These are phyloP conservation scores for Diplazon laetatorius DNA, from an alignment of 2,888 invertebrate genomes.

Conservation along the genomic window DNA sequence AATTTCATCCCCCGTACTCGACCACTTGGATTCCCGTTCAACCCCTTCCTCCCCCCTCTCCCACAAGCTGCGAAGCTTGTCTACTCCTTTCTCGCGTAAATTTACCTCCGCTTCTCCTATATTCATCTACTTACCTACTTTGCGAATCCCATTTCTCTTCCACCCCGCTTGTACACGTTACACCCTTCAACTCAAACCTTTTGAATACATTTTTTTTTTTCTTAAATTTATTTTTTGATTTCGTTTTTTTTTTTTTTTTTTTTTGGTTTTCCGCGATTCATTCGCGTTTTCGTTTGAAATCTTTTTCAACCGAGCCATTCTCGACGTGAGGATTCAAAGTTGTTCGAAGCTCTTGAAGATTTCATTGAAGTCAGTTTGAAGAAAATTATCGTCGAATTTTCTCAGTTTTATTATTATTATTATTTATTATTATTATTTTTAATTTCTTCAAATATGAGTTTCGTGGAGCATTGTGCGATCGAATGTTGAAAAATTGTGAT, in stretches of 20 bases:
- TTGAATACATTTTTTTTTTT: not conserved
- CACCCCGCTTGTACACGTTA: not conserved
- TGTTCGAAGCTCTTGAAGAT: not conserved
- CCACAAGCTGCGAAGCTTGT: too few relatives aligned
- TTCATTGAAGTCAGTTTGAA: not conserved
- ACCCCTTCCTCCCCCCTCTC: too few relatives aligned
- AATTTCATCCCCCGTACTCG: constrained; percentile 47
- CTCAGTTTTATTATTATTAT: not conserved
- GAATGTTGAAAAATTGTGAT: too few relatives aligned
- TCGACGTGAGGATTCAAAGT: too few relatives aligned
- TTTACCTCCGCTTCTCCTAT: constrained; percentile 39
- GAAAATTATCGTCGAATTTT: not conserved
- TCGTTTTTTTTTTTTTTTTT: not conserved
- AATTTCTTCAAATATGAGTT: not conserved
- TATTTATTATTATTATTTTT: not conserved
- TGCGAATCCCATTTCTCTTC: constrained; percentile 44
- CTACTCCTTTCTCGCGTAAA: constrained; percentile 49
- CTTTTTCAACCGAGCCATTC: constrained; percentile 13
- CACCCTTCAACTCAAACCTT: not conserved
- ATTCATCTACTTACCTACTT: constrained; percentile 59
- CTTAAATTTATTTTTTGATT: not conserved
- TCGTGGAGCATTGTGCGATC: not conserved
- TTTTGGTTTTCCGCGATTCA: not conserved
- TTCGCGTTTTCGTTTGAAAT: constrained; percentile 6
- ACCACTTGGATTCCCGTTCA: constrained; percentile 48